Percentiles rank a stretch among this genome's conserved stretches.
Conservation (phyloP, 92 coral and sea anemone species). For the Epizoanthus rinbou region DNA sequence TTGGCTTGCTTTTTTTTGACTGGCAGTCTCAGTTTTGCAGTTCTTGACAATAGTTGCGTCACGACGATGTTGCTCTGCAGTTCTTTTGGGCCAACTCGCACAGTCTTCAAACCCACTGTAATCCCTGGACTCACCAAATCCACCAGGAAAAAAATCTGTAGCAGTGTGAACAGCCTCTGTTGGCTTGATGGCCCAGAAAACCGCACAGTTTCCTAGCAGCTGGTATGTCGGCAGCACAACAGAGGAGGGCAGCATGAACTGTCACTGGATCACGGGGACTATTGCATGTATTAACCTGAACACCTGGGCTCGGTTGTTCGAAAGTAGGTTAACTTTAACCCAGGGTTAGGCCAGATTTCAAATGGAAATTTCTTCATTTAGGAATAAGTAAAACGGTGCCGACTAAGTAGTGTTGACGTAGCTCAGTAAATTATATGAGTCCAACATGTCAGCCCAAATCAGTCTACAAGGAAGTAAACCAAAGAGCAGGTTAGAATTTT, state of each 20-base stretch:
- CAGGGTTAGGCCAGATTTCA: no score
- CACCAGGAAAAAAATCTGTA: constrained; percentile 57
- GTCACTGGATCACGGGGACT: constrained; percentile 41
- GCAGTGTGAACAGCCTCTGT: constrained; percentile 68
- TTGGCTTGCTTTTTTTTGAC: constrained; percentile 47
- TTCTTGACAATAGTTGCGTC: constrained; percentile 32
- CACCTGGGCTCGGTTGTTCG: no score
- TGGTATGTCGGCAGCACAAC: constrained; percentile 61
- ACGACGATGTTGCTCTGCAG: constrained; percentile 41
- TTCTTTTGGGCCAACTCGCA: constrained; percentile 36
- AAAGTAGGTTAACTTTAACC: no score
- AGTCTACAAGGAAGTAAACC: no score
- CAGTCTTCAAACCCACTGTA: constrained; percentile 49
- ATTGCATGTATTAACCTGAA: constrained; percentile 29
- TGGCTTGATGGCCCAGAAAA: constrained; percentile 62
- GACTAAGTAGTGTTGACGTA: no score
- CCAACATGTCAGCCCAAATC: no score
- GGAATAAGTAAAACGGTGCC: no score
- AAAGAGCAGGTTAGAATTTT: no score
- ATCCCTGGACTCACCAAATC: constrained; percentile 45
- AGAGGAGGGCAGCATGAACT: constrained; percentile 53
- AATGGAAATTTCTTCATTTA: no score
- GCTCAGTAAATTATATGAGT: no score
- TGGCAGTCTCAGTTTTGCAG: constrained; percentile 47
- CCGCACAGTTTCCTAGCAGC: constrained; percentile 71